Conservation (phyloP, 2,888 invertebrate genomes). For the Camptogramma bilineatum region DNA sequence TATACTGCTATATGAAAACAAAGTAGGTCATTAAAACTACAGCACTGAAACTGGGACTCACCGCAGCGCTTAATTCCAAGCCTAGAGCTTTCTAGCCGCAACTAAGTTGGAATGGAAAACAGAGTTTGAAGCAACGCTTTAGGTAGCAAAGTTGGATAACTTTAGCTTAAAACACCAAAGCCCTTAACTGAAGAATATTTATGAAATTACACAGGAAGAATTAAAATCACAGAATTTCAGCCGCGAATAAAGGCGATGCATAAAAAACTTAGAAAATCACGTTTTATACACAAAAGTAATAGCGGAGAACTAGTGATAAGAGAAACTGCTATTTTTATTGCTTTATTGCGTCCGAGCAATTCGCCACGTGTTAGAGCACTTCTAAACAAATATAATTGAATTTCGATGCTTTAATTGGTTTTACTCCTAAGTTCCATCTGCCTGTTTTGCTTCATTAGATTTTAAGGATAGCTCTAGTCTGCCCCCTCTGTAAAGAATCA, state of each 20-base stretch:
- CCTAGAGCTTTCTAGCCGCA: slow-evolving; percentile 12
- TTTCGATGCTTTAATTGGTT: slow-evolving; percentile 29
- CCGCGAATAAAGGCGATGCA: slow-evolving; percentile 6
- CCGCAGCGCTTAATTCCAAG: slow-evolving; percentile 18
- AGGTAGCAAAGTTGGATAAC: not conserved
- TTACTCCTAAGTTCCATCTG: not conserved
- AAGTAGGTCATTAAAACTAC: slow-evolving; percentile 20
- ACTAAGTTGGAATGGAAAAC: slow-evolving; percentile 18
- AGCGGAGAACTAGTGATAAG: slow-evolving; percentile 43
- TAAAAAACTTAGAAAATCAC: slow-evolving; percentile 27
- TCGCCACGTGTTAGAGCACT: slow-evolving; percentile 38
- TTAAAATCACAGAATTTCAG: not conserved
- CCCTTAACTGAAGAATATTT: not conserved
- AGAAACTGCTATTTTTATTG: slow-evolving; percentile 38
- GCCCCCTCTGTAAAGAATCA: too few relatives aligned
- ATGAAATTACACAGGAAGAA: too few relatives aligned
- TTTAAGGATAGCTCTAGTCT: not conserved
- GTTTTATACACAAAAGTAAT: slow-evolving; percentile 41
- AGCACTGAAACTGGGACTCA: slow-evolving; percentile 20
- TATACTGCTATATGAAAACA: slow-evolving; percentile 6
- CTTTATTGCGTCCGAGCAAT: slow-evolving; percentile 38
- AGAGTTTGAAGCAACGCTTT: slow-evolving; percentile 9
- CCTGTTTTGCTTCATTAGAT: not conserved
- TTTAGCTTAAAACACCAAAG: not conserved
- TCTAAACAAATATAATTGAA: slow-evolving; percentile 38